These are phyloP conservation scores for Eupithecia pulchellata DNA, from an alignment of 2,888 invertebrate genomes.

Conservation along the genomic window DNA sequence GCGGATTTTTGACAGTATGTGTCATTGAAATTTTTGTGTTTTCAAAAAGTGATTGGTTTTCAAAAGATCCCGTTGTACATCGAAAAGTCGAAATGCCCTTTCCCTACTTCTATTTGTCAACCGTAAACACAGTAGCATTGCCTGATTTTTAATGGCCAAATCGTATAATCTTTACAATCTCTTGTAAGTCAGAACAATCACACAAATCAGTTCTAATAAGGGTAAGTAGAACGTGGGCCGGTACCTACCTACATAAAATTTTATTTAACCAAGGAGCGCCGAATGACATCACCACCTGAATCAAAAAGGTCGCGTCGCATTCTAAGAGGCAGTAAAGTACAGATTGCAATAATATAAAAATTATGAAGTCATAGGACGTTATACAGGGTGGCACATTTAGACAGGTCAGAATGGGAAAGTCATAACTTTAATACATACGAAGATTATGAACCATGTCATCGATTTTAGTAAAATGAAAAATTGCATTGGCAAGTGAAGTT, in stretches of 20 bases:
- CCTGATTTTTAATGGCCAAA: background rate
- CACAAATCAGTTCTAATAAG: conserved; percentile 54
- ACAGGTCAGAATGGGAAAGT: no score
- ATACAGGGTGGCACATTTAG: no score
- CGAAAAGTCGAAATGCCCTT: background rate
- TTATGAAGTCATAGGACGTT: conserved; percentile 2
- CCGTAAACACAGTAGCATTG: background rate
- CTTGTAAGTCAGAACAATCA: conserved; percentile 19
- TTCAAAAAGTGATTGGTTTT: no score
- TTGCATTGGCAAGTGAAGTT: no score
- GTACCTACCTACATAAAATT: conserved; percentile 38
- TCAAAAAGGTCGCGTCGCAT: conserved; percentile 51
- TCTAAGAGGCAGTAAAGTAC: conserved; percentile 38
- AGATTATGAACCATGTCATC: no score
- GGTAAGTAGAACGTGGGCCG: conserved; percentile 57
- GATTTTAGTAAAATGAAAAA: no score
- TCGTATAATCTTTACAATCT: background rate
- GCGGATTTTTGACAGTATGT: background rate
- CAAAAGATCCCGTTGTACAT: background rate
- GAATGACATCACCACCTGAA: conserved; percentile 61
- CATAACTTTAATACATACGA: no score
- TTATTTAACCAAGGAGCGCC: conserved; percentile 55
- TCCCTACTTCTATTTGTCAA: background rate
- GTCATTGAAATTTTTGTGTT: background rate
- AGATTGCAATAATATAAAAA: conserved; percentile 25